These are phyloP conservation scores for Eucidaris tribuloides DNA, from an alignment of 35 echinoderm and acorn worm species.

Conservation along the genomic window DNA sequence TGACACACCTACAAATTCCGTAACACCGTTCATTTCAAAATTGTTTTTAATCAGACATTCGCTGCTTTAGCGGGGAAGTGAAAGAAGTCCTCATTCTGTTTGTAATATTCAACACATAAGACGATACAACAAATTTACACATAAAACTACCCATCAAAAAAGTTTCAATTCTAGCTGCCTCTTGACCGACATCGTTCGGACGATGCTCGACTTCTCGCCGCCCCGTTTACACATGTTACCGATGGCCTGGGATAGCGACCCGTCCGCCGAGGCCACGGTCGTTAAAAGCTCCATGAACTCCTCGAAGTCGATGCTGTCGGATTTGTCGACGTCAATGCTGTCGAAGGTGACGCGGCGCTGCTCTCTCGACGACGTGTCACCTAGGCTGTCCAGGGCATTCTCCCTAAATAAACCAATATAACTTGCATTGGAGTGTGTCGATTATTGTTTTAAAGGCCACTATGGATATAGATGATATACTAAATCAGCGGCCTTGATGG, in stretches of 20 bases:
- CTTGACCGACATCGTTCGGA: slow-evolving; percentile 13
- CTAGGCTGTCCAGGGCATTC: slow-evolving; percentile 52
- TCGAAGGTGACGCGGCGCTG: slow-evolving; percentile 35
- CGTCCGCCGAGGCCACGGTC: background rate
- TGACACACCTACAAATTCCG: too few species aligned
- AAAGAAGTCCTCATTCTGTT: too few species aligned
- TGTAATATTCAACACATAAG: too few species aligned
- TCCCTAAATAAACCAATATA: slow-evolving; percentile 33
- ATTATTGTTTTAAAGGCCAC: background rate
- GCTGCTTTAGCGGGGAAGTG: too few species aligned
- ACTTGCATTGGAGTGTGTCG: background rate
- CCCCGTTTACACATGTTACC: slow-evolving; percentile 50
- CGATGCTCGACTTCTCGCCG: slow-evolving; percentile 8
- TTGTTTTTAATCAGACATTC: too few species aligned
- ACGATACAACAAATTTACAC: background rate
- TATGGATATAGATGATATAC: background rate
- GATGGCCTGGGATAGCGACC: slow-evolving; percentile 34
- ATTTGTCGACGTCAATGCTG: slow-evolving; percentile 69
- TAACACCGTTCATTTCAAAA: background rate
- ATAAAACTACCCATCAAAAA: slow-evolving; percentile 37
- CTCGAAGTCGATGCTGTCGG: slow-evolving; percentile 89
- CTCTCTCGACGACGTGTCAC: slow-evolving; percentile 46
- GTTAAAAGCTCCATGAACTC: slow-evolving; percentile 69
- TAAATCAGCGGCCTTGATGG: too few species aligned
- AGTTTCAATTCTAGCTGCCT: slow-evolving; percentile 58